A percentile compares a stretch with the other conserved stretches of the same genome.
Evolutionary conservation across 2,797 vertebrate genomes (phyloP).

Genomic region (Echeneis naucrates): DNA sequence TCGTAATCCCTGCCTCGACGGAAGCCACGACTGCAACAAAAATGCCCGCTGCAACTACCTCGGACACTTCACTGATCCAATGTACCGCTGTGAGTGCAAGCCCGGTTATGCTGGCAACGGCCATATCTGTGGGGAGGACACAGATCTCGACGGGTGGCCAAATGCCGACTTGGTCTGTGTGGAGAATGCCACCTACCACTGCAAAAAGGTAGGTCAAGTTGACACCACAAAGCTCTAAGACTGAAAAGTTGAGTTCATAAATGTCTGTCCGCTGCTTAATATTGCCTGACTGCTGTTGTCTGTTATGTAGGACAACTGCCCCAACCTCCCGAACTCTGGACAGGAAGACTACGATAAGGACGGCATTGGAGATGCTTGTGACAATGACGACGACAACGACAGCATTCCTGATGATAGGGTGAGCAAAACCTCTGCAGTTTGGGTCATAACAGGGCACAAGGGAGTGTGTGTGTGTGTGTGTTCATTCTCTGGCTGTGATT

Average conservation of each 20-base stretch:
- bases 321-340: conserved; percentile 97
- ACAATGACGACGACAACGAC: conserved; percentile 95
- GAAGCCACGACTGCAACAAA: conserved; percentile 96
- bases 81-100: conserved; percentile 97
- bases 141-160: conserved; percentile 97
- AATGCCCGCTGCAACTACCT: conserved; percentile 98
- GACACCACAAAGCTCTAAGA: not conserved
- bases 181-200: conserved; percentile 97
- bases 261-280: not conserved
- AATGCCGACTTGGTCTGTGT: conserved; percentile 94
- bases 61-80: conserved; percentile 95
- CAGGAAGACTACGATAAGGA: conserved; percentile 99
- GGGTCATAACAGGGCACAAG: not conserved
- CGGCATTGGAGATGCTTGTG: conserved; percentile 95
- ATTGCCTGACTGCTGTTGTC: conserved; percentile 14
- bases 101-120: conserved; percentile 97
- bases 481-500: conserved; percentile 23
- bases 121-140: conserved; percentile 98
- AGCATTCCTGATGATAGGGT: conserved; percentile 94
- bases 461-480: conserved; percentile 21
- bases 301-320: conserved; percentile 92
- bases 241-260: not conserved
- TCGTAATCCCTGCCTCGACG: conserved; percentile 95
- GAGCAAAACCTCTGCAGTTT: conserved; percentile 60
- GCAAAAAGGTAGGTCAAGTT: conserved; percentile 90